Percentiles rank a stretch among this genome's conserved stretches.
These are phyloP conservation scores for Ceratoteleas bidentatus DNA, from an alignment of 1,140 invertebrate species.

Conservation along the genomic window DNA sequence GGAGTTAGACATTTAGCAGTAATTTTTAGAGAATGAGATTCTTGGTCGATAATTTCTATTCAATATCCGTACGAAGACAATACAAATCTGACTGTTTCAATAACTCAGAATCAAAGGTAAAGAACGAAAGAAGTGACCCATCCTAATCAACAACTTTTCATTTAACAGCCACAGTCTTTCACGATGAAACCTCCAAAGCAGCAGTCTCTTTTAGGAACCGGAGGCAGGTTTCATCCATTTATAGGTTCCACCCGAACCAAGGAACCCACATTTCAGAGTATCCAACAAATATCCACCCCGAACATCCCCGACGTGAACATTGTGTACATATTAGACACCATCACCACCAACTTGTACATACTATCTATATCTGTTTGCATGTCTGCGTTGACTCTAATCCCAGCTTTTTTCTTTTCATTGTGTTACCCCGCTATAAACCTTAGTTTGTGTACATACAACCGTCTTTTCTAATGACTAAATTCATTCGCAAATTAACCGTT, in stretches of 20 bases:
- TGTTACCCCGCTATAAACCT: slow-evolving; percentile 28
- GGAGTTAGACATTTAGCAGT: background rate
- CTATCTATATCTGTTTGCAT: slow-evolving; percentile 46
- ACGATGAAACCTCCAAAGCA: background rate
- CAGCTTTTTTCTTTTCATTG: slow-evolving; percentile 53
- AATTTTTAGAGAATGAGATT: slow-evolving; percentile 3
- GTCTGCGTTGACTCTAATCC: slow-evolving; percentile 48
- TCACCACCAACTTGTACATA: slow-evolving; percentile 52
- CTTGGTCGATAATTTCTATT: background rate
- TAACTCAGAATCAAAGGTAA: background rate
- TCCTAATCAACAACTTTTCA: background rate
- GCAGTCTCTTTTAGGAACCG: slow-evolving; percentile 40
- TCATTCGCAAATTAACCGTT: slow-evolving; percentile 44
- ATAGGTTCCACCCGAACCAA: slow-evolving; percentile 37
- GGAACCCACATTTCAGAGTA: slow-evolving; percentile 29
- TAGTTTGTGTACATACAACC: slow-evolving; percentile 46
- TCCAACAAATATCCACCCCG: slow-evolving; percentile 12
- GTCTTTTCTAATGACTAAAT: slow-evolving; percentile 61
- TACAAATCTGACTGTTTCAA: background rate
- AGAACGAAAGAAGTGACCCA: too few species aligned
- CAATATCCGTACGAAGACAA: background rate
- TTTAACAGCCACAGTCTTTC: background rate
- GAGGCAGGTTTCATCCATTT: slow-evolving; percentile 28
- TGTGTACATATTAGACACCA: slow-evolving; percentile 45
- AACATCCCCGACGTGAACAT: slow-evolving; percentile 20